Base-by-base conservation (phyloP, 2,888 invertebrate species). In the Aricia artaxerxes region DNA sequence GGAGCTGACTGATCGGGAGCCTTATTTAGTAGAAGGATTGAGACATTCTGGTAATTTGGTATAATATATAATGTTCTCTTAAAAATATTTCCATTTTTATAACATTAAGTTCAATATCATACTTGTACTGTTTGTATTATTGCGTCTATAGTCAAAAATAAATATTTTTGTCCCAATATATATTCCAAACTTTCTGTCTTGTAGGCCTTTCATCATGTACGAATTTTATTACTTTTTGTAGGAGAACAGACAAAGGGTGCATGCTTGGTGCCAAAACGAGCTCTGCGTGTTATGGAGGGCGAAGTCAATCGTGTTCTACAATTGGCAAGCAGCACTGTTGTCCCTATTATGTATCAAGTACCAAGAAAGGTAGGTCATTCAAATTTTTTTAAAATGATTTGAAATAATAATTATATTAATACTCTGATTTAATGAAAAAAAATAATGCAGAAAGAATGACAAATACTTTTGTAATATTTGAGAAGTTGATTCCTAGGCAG, bases 231-330 rank as follows among this genome's bases (percentile, higher is more conserved):
- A 24, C 24, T n/a, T 49, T 49, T 73, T 78, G 5, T 84, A 94
- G 96, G 98, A n/a, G 98, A 99, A 86, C 99, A 99, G 90, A 98
- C 98, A 0, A 98, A 99, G 88, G 99, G 99, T 4, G 98, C 98
- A 2, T 98, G 98, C 85, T 89, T 99, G 82, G 97, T 99, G 76
- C 98, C 99, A 6, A 99, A 99, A 93, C 95, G 98, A 80, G 98
- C 98, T 0, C 93, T 99, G 64, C 97, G 97, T 85, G 98, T 99
- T n/a, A 99, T 99, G 99, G 97, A 98, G 84, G 99, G 98, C 0
- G 99, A 99, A 92, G 99, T 99, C 4, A 98, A 99, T 92, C 94
- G 99, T 82, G 95, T 99, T 76, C 94, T 99, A 79, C 97, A 99
- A 87, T 94, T 99, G 80, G 97, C 98, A 4, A 97, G 98, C 79